A percentile compares a stretch with the other conserved stretches of the same genome.
phyloP scores from a whole-genome alignment of 1,140 invertebrate genomes.

The Trichomalopsis sarcophagae region DNA sequence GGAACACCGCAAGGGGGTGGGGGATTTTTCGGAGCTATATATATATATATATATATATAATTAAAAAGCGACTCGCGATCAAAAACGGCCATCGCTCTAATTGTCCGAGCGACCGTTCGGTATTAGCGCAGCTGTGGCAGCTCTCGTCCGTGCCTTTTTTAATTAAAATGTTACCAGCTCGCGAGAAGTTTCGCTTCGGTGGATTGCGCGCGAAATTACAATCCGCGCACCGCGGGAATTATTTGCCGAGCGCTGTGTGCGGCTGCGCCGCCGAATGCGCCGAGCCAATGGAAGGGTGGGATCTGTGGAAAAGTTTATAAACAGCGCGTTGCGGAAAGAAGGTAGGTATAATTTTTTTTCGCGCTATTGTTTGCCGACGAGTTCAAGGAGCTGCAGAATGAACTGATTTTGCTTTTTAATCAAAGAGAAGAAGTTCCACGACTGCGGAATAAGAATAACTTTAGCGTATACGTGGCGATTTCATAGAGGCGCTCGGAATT shows the following conservation, averaged over 20 bases:
- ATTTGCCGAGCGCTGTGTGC: neutral
- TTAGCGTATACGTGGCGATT: too few relatives aligned
- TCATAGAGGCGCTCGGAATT: too few relatives aligned
- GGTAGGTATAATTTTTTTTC: neutral
- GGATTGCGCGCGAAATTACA: conserved; percentile 19
- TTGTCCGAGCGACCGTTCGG: neutral
- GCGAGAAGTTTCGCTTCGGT: neutral
- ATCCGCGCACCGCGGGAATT: neutral
- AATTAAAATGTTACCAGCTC: conserved; percentile 29
- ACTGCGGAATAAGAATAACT: too few relatives aligned
- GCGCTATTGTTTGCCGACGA: neutral
- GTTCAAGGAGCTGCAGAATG: neutral
- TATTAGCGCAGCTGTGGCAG: neutral
- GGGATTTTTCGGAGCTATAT: neutral
- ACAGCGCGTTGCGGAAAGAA: neutral
- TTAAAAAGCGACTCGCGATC: neutral
- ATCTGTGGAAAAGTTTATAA: neutral
- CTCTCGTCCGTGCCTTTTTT: conserved; percentile 1
- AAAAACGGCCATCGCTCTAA: conserved; percentile 7
- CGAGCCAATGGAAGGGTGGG: neutral
- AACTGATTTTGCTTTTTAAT: neutral
- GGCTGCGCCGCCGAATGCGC: neutral
- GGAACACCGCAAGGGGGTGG: neutral
- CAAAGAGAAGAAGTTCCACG: neutral
- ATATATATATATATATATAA: too few relatives aligned